Conservation (phyloP, 1,140 invertebrate species). For the Mya arenaria region DNA sequence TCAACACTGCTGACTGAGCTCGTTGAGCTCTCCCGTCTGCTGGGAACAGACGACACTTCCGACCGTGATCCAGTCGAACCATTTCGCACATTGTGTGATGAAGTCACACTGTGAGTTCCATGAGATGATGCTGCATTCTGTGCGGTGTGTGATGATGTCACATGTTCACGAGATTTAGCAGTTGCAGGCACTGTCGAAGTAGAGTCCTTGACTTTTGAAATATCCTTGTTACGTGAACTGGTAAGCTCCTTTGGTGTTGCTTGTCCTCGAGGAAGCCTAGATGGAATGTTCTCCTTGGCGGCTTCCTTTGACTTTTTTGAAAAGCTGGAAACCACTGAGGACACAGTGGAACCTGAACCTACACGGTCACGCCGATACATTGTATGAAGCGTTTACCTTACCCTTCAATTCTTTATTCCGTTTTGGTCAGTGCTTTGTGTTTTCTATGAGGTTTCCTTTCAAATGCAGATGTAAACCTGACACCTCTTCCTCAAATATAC, state of each 20-base stretch:
- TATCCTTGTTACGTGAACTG: background rate
- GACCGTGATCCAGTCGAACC: constrained; percentile 34
- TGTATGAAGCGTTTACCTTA: background rate
- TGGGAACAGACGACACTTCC: constrained; percentile 38
- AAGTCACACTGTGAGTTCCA: background rate
- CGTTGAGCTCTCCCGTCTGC: constrained; percentile 27
- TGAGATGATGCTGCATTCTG: background rate
- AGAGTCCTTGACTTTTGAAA: constrained; percentile 21
- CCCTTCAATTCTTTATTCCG: too few species aligned
- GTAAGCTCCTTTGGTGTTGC: constrained; percentile 21
- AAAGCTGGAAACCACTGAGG: constrained; percentile 49
- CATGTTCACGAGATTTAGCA: background rate
- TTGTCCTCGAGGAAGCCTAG: constrained; percentile 29
- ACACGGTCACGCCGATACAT: constrained; percentile 45
- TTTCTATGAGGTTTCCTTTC: too few species aligned
- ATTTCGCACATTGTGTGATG: background rate
- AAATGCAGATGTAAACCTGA: too few species aligned
- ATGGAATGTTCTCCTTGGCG: constrained; percentile 40
- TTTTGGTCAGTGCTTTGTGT: too few species aligned
- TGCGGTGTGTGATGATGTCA: background rate
- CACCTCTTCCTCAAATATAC: too few species aligned
- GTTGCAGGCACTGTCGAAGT: background rate
- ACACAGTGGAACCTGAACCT: constrained; percentile 37
- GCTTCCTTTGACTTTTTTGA: constrained; percentile 36
- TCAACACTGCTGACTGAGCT: constrained; percentile 48